Percentiles rank a stretch among this genome's conserved stretches.
These are phyloP conservation scores for Zaprionus ghesquierei DNA, from an alignment of 1,140 invertebrate genomes.

Conservation along the genomic window DNA sequence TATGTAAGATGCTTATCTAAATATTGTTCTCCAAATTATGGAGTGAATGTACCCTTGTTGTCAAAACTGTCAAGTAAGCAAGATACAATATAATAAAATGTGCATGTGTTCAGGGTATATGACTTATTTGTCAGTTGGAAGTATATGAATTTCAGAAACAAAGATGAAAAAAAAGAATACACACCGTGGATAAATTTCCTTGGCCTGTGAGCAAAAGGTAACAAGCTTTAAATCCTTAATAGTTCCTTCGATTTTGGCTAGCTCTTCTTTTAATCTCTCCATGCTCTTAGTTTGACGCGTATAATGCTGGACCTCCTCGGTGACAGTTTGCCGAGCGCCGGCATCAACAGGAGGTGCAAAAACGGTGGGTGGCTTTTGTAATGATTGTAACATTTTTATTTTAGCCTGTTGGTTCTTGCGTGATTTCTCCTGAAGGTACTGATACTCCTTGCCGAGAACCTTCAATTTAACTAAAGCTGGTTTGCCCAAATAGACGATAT, in stretches of 20 bases:
- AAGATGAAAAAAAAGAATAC: neutral
- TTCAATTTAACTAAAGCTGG: constrained; percentile 70
- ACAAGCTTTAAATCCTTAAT: constrained; percentile 74
- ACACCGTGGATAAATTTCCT: constrained; percentile 55
- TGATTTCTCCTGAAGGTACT: constrained; percentile 36
- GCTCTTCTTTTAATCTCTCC: constrained; percentile 58
- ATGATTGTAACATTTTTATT: constrained; percentile 40
- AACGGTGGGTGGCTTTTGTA: neutral
- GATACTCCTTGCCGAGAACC: constrained; percentile 58
- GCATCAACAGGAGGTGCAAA: neutral
- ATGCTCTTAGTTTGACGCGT: constrained; percentile 70
- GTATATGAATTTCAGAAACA: accelerated
- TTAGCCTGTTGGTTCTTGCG: constrained; percentile 54
- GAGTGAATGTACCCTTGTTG: too few species aligned
- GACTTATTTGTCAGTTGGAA: neutral
- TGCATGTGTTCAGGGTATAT: too few species aligned
- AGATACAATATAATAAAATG: too few species aligned
- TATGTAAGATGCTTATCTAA: too few species aligned
- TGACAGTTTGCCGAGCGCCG: neutral
- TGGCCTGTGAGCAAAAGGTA: constrained; percentile 69
- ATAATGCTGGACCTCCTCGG: constrained; percentile 55
- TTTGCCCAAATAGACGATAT: constrained; percentile 70
- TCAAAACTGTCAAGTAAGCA: too few species aligned
- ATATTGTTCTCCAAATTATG: too few species aligned
- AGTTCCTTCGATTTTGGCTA: constrained; percentile 59